Evolutionary conservation across 1,140 invertebrate genomes (phyloP), one percentile per base, ranked within the genome.

Genomic region (Phocides pigmalion): DNA sequence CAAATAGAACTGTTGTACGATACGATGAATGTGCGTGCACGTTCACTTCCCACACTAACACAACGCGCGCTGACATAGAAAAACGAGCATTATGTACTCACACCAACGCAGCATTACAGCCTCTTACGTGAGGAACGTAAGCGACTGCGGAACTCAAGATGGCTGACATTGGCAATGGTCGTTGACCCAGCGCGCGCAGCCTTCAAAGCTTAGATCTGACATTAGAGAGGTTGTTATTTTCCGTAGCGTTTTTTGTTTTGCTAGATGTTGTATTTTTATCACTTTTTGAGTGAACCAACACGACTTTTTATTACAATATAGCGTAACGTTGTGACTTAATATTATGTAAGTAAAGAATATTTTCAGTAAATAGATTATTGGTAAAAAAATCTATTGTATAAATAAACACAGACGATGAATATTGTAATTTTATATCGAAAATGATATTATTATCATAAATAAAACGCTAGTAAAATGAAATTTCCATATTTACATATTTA

Each of bases 131-230:
- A 89, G 80, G 84, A 84, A 87, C 84, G 85, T 88, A 90, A 90
- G 85, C 87, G 80, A 83, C 74, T 84, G 86, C 87, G 87, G 86
- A 88, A 89, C 86, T 87, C 87, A 89, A 88, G 81, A 89, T 90
- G 85, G 87, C 87, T 91, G 87, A 91, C 87, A 89, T 90, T 89
- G 88, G 88, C 88, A 89, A 87, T 90, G 89, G 87, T 87, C 88
- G 69, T 83, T 86, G 85, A 90, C 76, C 86, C 79, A 72, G 77
- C 79, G 83, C 79, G 77, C 80, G 80, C 81, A 89, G 84, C 87
- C 87, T 90, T 89, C 87, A 82, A 84, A 86, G 88, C 87, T 89
- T 87, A 89, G 88, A 84, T 86, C 84, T 82, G 78, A 82, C 84
- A 84, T 90, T 90, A 89, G 88, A 89, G 84, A 81, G 84, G 88